A percentile compares a stretch with the other conserved stretches of the same genome.
Evolutionary conservation across 2,888 invertebrate genomes (phyloP).

Genomic region (Phania funesta): DNA sequence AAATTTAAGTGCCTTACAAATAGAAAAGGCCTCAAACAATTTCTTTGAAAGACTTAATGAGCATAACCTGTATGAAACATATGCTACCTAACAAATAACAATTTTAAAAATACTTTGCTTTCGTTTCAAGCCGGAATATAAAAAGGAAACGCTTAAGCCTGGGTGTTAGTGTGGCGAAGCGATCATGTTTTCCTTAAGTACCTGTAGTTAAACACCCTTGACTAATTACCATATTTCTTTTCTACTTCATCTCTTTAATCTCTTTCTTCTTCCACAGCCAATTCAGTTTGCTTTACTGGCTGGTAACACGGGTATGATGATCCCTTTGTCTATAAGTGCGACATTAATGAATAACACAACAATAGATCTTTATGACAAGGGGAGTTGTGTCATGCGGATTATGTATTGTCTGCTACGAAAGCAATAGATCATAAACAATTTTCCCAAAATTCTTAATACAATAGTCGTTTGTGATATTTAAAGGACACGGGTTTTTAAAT

Average conservation of each 20-base stretch:
- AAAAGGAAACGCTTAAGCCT: background rate
- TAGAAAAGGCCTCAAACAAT: slow-evolving; percentile 30
- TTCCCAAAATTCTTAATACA: background rate
- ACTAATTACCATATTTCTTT: slow-evolving; percentile 21
- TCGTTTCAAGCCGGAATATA: slow-evolving; percentile 29
- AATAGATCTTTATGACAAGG: slow-evolving; percentile 34
- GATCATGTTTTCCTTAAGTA: slow-evolving; percentile 1
- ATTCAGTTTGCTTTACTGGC: background rate
- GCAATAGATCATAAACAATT: background rate
- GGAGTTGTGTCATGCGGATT: slow-evolving; percentile 52
- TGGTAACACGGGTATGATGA: background rate
- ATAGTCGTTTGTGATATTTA: background rate
- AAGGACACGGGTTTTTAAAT: slow-evolving; percentile 11
- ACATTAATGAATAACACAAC: slow-evolving; percentile 50
- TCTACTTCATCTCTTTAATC: background rate
- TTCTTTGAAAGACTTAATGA: slow-evolving; percentile 38
- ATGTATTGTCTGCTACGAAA: slow-evolving; percentile 15
- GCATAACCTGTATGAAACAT: background rate
- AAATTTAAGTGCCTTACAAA: slow-evolving; percentile 37
- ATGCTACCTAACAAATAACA: background rate
- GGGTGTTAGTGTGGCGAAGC: background rate
- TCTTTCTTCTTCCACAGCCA: too few species aligned
- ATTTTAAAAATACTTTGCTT: background rate
- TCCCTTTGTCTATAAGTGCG: slow-evolving; percentile 38
- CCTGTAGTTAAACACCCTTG: background rate